Conservation (phyloP, 2,888 invertebrate species). For the Lithophane leautieri region DNA sequence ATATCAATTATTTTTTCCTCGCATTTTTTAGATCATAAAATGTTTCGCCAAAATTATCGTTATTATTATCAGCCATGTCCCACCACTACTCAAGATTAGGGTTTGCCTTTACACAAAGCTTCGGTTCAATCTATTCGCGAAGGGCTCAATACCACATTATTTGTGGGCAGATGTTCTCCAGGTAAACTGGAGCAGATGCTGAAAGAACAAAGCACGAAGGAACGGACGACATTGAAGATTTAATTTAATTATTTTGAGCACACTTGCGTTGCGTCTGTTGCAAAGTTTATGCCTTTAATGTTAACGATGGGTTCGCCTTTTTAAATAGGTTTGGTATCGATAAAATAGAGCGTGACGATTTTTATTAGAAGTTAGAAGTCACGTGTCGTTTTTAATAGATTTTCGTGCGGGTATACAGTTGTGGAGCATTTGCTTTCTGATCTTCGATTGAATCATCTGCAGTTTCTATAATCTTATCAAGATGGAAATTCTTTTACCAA, state of each 20-base stretch:
- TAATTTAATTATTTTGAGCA: slow-evolving; percentile 83
- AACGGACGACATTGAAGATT: slow-evolving; percentile 74
- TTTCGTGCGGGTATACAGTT: slow-evolving; percentile 9
- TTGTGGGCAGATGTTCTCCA: slow-evolving; percentile 84
- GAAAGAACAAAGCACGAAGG: slow-evolving; percentile 76
- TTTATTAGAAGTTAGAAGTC: slow-evolving; percentile 8
- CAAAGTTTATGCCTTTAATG: slow-evolving; percentile 20
- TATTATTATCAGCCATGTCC: slow-evolving; percentile 13
- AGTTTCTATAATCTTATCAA: not conserved
- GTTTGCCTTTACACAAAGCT: slow-evolving; percentile 81
- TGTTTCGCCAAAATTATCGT: slow-evolving; percentile 33
- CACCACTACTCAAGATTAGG: slow-evolving; percentile 81
- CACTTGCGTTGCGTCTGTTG: slow-evolving; percentile 59
- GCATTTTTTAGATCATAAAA: not conserved
- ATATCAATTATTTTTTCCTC: not conserved
- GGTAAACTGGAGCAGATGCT: slow-evolving; percentile 88
- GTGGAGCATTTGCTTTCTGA: not conserved
- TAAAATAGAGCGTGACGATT: slow-evolving; percentile 15
- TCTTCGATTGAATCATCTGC: not conserved
- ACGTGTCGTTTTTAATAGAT: slow-evolving; percentile 10
- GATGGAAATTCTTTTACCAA: not conserved
- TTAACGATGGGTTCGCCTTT: slow-evolving; percentile 8
- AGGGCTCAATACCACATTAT: slow-evolving; percentile 74
- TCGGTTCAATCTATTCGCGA: slow-evolving; percentile 84
- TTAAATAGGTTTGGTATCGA: slow-evolving; percentile 14